Percentiles rank a stretch among this genome's conserved stretches.
These are phyloP conservation scores for Erethizon dorsatum DNA, from an alignment of 2,797 vertebrate species.

Conservation along the genomic window DNA sequence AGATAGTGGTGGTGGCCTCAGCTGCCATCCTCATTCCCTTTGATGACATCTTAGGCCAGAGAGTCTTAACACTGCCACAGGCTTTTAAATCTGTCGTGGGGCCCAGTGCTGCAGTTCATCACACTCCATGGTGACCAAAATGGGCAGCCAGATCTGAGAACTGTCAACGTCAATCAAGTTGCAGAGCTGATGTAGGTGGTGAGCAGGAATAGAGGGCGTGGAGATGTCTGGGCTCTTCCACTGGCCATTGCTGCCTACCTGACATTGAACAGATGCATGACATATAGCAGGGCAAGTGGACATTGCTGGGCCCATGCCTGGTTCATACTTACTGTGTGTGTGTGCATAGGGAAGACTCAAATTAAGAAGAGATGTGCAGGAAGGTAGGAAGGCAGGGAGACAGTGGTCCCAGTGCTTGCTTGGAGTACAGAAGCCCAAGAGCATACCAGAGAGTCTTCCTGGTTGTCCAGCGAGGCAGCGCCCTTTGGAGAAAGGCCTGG, in stretches of 20 bases:
- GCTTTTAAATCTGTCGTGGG: rapidly evolving
- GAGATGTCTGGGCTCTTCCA: no score
- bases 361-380: rapidly evolving
- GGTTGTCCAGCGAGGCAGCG: not conserved
- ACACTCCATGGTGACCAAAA: no score
- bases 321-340: not conserved
- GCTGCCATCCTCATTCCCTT: not conserved
- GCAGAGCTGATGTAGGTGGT: not conserved
- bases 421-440: not conserved
- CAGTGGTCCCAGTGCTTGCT: not conserved
- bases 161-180: not conserved
- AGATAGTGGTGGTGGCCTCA: rapidly evolving
- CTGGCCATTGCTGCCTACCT: not conserved
- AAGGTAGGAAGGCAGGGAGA: not conserved
- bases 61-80: rapidly evolving
- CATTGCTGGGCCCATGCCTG: rapidly evolving
- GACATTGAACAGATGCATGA: not conserved
- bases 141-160: not conserved
- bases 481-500: not conserved
- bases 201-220: rapidly evolving
- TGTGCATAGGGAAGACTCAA: not conserved
- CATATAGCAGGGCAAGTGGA: rapidly evolving
- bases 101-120: not conserved
- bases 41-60: not conserved
- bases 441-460: not conserved